These are phyloP conservation scores for Cheilosia grossa DNA, from an alignment of 2,888 invertebrate species.

Conservation along the genomic window DNA sequence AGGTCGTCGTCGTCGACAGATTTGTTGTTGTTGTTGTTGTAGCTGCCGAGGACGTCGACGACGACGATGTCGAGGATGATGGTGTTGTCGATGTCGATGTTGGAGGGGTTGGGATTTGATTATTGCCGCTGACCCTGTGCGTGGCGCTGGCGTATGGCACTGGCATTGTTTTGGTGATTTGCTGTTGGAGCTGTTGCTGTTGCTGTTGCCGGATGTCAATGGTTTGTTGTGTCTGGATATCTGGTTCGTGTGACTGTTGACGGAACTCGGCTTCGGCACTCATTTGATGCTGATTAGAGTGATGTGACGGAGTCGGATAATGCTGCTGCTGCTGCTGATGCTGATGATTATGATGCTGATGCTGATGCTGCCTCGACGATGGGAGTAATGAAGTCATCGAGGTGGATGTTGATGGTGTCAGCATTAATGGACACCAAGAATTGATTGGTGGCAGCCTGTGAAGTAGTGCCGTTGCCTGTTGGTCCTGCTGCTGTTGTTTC, in stretches of 20 bases:
- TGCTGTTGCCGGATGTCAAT: conserved; percentile 74
- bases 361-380: conserved; percentile 78
- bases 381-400: conserved; percentile 72
- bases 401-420: conserved; percentile 70
- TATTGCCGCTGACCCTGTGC: conserved; percentile 55
- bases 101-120: conserved; percentile 72
- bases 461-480: conserved; percentile 60
- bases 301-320: conserved; percentile 71
- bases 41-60: too few relatives aligned
- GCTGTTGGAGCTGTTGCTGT: conserved; percentile 59
- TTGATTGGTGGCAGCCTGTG: conserved; percentile 75
- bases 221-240: conserved; percentile 77
- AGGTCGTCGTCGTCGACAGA: conserved; percentile 71
- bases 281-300: conserved; percentile 71
- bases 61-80: conserved; percentile 27
- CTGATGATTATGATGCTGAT: conserved; percentile 63
- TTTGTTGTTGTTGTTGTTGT: conserved; percentile 65
- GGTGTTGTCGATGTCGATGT: conserved; percentile 66
- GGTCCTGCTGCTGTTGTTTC: conserved; percentile 39
- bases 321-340: conserved; percentile 57
- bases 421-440: conserved; percentile 73
- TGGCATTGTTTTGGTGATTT: conserved; percentile 61
- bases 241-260: conserved; percentile 60
- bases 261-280: conserved; percentile 67
- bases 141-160: conserved; percentile 56